A percentile compares a stretch with the other conserved stretches of the same genome.
These are phyloP conservation scores for Stenoptilia bipunctidactyla DNA, from an alignment of 2,888 invertebrate genomes.

Conservation along the genomic window DNA sequence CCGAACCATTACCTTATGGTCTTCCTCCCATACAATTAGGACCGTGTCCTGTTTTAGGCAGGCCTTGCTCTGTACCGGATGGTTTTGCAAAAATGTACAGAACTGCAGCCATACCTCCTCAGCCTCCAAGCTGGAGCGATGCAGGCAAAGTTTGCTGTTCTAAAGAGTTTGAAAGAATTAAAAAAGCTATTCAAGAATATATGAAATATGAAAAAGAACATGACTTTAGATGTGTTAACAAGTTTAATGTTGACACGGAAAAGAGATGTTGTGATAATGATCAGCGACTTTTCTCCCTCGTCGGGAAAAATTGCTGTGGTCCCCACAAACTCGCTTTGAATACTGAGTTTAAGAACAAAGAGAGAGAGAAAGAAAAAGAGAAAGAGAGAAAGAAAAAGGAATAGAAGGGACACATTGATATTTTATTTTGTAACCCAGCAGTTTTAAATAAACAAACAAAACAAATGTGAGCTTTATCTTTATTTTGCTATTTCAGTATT, in stretches of 20 bases:
- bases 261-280: constrained; percentile 58
- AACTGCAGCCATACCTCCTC: constrained; percentile 33
- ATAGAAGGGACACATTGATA: background rate
- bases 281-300: constrained; percentile 35
- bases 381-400: background rate
- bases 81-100: constrained; percentile 61
- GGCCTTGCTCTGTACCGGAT: constrained; percentile 53
- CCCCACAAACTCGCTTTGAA: constrained; percentile 50
- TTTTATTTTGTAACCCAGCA: constrained; percentile 66
- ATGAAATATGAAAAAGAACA: constrained; percentile 45
- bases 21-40: constrained; percentile 53
- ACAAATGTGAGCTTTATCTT: no score
- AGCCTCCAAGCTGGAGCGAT: constrained; percentile 46
- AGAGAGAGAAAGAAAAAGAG: background rate
- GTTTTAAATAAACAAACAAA: background rate
- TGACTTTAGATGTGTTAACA: constrained; percentile 51
- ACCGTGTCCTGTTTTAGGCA: constrained; percentile 58
- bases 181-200: constrained; percentile 51
- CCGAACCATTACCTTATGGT: constrained; percentile 51
- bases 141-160: constrained; percentile 62
- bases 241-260: constrained; percentile 51
- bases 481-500: no score
- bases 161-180: constrained; percentile 56
- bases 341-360: constrained; percentile 32
- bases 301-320: constrained; percentile 52